phyloP scores from a whole-genome alignment of 2,888 invertebrate species.

The Mythimna albipuncta region DNA sequence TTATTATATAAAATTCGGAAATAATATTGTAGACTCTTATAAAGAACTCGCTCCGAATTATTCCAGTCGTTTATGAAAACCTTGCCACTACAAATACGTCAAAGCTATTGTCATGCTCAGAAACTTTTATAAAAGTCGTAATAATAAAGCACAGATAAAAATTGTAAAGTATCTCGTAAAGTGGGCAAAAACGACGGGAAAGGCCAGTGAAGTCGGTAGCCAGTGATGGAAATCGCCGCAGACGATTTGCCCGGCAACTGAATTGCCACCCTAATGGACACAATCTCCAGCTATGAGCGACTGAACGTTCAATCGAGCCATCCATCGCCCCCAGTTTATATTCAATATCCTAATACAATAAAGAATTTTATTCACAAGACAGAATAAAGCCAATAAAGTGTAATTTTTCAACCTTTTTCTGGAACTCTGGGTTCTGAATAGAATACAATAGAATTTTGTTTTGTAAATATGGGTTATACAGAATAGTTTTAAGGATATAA shows the following conservation, averaged over 20 bases:
- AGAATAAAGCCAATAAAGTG: conserved; percentile 21
- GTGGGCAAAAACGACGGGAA: conserved; percentile 24
- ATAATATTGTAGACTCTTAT: too few species aligned
- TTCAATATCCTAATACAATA: conserved; percentile 57
- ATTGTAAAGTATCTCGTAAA: conserved; percentile 33
- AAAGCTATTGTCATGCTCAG: neutral
- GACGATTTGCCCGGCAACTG: conserved; percentile 43
- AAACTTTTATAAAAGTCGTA: conserved; percentile 3
- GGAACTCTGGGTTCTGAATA: neutral
- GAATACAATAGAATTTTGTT: too few species aligned
- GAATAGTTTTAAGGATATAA: too few species aligned
- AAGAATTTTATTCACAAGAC: conserved; percentile 34
- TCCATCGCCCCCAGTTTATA: conserved; percentile 47
- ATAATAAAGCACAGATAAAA: conserved; percentile 21
- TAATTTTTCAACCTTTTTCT: conserved; percentile 23
- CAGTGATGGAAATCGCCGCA: conserved; percentile 53
- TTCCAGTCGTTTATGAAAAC: neutral
- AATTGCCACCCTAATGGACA: conserved; percentile 57
- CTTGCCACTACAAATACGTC: neutral
- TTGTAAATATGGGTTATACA: too few species aligned
- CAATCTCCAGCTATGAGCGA: conserved; percentile 42
- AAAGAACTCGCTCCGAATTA: neutral
- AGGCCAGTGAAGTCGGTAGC: conserved; percentile 26
- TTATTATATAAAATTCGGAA: too few species aligned
- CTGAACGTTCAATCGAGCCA: conserved; percentile 37